Conservation (phyloP, 2,888 invertebrate species). For the Cantharis nigra region DNA sequence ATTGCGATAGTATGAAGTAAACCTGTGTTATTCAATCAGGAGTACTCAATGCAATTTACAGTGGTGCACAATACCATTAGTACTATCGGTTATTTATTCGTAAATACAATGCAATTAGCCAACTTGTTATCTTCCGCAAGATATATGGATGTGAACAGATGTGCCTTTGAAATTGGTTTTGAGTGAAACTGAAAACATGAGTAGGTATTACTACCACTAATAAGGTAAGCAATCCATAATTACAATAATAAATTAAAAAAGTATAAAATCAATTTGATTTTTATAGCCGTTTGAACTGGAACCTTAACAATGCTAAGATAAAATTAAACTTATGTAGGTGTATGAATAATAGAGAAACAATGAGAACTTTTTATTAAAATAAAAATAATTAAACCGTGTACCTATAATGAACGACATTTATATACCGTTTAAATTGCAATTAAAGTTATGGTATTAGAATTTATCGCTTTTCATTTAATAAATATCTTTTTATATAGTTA, state of each 20-base stretch:
- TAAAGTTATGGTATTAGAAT: background rate
- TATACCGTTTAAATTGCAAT: background rate
- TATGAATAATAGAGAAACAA: background rate
- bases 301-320: background rate
- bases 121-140: background rate
- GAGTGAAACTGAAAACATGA: no score
- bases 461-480: background rate
- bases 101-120: background rate
- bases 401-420: background rate
- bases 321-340: background rate
- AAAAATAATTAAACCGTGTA: background rate
- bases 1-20: background rate
- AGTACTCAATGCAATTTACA: background rate
- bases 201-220: background rate
- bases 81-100: background rate
- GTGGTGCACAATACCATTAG: background rate
- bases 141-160: background rate
- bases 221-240: background rate
- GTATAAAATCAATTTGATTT: background rate
- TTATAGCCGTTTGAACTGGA: background rate
- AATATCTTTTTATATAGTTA: background rate
- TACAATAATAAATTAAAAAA: background rate
- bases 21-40: background rate
- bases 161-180: no score
- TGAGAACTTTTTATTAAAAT: background rate